Evolutionary conservation across 2,113 vertebrate genomes (phyloP), one percentile per base, ranked within the genome.

Genomic region (Anarhynchus alexandrinus): DNA sequence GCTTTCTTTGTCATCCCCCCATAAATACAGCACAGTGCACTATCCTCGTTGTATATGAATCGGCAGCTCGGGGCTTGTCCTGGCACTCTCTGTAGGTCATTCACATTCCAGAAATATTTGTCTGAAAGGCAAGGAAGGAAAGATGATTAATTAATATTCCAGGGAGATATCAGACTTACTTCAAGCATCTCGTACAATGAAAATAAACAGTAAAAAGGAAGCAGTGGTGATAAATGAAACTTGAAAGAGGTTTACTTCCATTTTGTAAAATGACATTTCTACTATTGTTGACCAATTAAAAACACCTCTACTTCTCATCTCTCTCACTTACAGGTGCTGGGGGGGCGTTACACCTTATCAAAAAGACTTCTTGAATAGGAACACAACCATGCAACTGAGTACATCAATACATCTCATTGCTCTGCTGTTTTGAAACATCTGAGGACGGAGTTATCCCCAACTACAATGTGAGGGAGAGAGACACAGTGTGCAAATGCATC

Each of bases 21-120:
- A 42, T 47, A 95, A 92, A 90, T 72, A 92, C 55, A 93, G 72
- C 42, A 64, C 64, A 82, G 71, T 47, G 29, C 47, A 58, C n/a
- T 49, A 29, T 89, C 49, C 57, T 83, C 66, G 21, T 84, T 57
- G 70, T 34, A 45, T n/a, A 11, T 42, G 66, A 83, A 70, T 83
- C 0, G 0, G 67, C 38, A 93, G 47, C 61, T 71, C 0, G 1
- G 23, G 29, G 23, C 9, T 92, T 81, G 19, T 91, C 66, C 55
- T 90, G 69, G 43, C 30, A 52, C 84, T 76, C 23, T 58, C 67
- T 89, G 80, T 16, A 78, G 91, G 40, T 67, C 86, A 16, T 76
- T 97, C 96, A 97, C 92, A 97, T 96, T 88, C 87, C 96, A 74
- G 95, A 96, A 90, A 97, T 96, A 61, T 96, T 96, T 69, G 91